Evolutionary conservation across 2,113 vertebrate species (phyloP).

Genomic region (Stictonetta naevosa): DNA sequence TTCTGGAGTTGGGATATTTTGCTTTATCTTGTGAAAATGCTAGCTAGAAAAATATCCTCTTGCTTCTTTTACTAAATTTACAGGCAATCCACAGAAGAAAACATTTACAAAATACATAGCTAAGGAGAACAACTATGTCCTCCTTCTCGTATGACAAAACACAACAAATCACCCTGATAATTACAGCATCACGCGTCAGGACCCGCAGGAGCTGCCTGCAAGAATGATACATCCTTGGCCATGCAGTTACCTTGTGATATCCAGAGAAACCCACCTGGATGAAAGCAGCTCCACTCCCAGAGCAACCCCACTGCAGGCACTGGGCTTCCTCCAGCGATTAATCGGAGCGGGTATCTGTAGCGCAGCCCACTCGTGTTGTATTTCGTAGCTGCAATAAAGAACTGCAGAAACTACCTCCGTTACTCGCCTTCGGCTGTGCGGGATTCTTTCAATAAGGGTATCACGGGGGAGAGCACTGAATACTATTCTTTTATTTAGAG

Average conservation of each 20-base stretch:
- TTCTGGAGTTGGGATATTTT: not conserved
- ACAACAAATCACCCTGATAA: constrained; percentile 25
- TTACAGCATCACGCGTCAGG: not conserved
- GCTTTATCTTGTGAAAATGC: not conserved
- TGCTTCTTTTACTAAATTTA: constrained; percentile 25
- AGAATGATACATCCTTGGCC: constrained; percentile 15
- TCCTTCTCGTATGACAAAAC: constrained; percentile 26
- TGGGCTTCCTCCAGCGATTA: not conserved
- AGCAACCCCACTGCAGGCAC: not conserved
- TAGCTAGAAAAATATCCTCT: not conserved
- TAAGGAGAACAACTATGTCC: not conserved
- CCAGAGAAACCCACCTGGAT: constrained; percentile 38
- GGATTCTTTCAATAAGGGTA: not conserved
- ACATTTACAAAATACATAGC: constrained; percentile 48
- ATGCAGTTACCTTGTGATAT: not conserved
- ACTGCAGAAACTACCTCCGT: not conserved
- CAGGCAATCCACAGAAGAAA: constrained; percentile 25
- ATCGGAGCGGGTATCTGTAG: not conserved
- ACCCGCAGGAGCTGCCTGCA: not conserved
- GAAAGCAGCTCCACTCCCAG: not conserved
- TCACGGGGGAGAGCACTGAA: not conserved
- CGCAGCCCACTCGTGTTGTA: not conserved
- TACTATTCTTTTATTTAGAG: not conserved
- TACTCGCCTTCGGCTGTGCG: constrained; percentile 7
- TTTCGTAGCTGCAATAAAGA: constrained; percentile 1